Evolutionary conservation across 2,888 invertebrate species (phyloP), one percentile per base, ranked within the genome.

Genomic region (Standfussiana lucernea): DNA sequence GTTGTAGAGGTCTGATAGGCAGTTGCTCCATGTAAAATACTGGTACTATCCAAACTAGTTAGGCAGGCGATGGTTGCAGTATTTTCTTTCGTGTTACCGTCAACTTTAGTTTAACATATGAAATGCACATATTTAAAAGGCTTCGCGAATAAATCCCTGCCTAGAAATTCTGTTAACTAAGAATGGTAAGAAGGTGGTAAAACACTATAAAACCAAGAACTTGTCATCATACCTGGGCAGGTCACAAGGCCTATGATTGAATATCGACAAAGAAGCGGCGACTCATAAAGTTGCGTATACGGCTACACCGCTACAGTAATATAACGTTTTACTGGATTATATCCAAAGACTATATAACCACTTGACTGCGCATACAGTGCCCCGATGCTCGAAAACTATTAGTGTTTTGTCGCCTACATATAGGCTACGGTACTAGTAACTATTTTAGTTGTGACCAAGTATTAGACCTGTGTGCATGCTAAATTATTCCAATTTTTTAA

Each of bases 151-250:
- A 61, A 42, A 50, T 77, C 18, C 4, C 47, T 37, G 21, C 13
- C 32, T 67, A 21, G 40, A 37, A 10, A 32, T 13, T 35, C 59
- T n/a, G 1, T 8, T 2, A 47, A 59, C 40, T 50, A 50, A 35
- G 13, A 35, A 79, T 40, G 32, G 24, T 47, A 71, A 40, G 10
- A 32, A 56, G 64, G 24, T 53, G 32, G 10, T n/a, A 50, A 6
- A 24, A 56, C n/a, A n/a, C 1, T 24, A 15, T 37, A 50, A 42
- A 45, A 47, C 28, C 7, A 47, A 50, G 59, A 32, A 61, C 24
- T 28, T 42, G 28, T 42, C 24, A 8, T 80, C 45, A 74, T 40
- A 62, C n/a, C 21, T 37, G 13, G 79, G 15, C 45, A 42, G 35
- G 42, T 32, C 18, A 15, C 37, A 28, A 28, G 32, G 10, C 15